Evolutionary conservation across 2,113 vertebrate genomes (phyloP).

Genomic region (Sciurus niger): DNA sequence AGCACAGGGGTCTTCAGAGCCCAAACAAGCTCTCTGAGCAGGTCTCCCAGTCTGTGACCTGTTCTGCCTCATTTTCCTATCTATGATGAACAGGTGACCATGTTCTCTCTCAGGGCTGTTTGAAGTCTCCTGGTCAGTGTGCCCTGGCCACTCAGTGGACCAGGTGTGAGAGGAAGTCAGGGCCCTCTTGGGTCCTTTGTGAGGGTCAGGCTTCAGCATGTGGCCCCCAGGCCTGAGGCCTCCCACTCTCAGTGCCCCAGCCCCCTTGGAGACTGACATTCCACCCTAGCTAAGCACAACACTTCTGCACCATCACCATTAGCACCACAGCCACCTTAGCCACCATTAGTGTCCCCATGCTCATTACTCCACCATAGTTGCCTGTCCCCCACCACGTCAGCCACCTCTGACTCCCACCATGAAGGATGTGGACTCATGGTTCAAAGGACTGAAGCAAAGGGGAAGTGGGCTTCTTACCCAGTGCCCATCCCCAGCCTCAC

Average conservation of each 20-base stretch:
- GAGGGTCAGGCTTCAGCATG: background rate
- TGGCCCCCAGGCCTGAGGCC: background rate
- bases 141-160: background rate
- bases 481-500: background rate
- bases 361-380: background rate
- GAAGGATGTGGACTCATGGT: background rate
- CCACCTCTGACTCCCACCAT: background rate
- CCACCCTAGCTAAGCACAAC: constrained; percentile 68
- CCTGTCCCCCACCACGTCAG: background rate
- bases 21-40: constrained; percentile 28
- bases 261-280: background rate
- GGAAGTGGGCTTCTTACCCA: background rate
- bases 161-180: background rate
- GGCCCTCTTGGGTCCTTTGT: background rate
- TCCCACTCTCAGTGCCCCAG: background rate
- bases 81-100: constrained; percentile 57
- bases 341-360: background rate
- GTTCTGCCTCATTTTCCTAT: constrained; percentile 61
- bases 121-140: background rate
- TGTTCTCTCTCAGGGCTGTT: constrained; percentile 78
- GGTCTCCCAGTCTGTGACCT: constrained; percentile 29
- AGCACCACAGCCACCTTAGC: background rate
- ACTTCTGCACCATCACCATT: background rate
- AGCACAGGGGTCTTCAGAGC: constrained; percentile 67
- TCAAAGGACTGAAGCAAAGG: background rate